Evolutionary conservation across 2,888 invertebrate genomes (phyloP).

Genomic region (Eurytoma californica): DNA sequence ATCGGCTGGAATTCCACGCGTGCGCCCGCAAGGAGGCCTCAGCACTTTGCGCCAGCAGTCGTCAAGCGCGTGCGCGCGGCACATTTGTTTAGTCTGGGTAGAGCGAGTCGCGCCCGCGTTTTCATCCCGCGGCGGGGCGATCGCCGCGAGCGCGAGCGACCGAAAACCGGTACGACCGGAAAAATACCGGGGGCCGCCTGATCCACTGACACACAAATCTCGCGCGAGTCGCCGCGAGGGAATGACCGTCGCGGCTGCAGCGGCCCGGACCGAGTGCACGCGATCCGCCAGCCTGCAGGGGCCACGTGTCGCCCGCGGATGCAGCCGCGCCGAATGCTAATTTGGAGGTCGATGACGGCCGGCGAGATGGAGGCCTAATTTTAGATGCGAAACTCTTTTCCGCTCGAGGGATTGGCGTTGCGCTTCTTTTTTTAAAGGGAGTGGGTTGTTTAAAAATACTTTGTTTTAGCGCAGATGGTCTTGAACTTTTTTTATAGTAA

Average conservation of each 20-base stretch:
- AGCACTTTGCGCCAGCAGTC: too few species aligned
- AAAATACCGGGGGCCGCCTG: slow-evolving; percentile 1
- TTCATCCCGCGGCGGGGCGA: background rate
- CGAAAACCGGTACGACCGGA: slow-evolving; percentile 44
- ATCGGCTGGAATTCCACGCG: background rate
- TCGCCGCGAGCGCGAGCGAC: slow-evolving; percentile 5
- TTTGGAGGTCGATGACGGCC: background rate
- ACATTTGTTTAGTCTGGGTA: slow-evolving; percentile 40
- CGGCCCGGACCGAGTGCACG: background rate
- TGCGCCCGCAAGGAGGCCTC: too few species aligned
- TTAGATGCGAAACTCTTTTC: too few species aligned
- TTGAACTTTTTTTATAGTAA: too few species aligned
- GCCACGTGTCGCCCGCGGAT: background rate
- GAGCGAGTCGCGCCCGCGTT: slow-evolving; percentile 6
- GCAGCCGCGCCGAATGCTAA: slow-evolving; percentile 3
- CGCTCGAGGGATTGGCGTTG: too few species aligned
- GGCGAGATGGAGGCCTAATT: background rate
- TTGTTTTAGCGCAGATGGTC: too few species aligned
- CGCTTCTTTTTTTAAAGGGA: too few species aligned
- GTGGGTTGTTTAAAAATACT: too few species aligned
- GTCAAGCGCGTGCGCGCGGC: background rate
- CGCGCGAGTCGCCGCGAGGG: background rate
- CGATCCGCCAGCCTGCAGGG: background rate
- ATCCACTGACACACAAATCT: slow-evolving; percentile 53
- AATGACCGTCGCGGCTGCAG: background rate